Base-by-base conservation (phyloP, 2,888 invertebrate genomes). In the Tortricodes alternella region DNA sequence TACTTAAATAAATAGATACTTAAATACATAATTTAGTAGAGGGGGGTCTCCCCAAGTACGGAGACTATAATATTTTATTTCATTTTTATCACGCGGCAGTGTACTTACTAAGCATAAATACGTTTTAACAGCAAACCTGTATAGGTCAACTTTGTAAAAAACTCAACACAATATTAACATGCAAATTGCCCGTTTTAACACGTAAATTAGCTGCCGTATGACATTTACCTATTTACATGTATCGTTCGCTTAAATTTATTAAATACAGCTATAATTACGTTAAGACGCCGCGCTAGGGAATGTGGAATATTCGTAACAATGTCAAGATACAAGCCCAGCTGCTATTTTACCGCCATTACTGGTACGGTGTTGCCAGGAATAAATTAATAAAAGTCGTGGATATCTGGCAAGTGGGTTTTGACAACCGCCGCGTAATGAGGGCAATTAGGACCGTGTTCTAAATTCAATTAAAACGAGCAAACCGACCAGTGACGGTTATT, bases 341-440 rank as follows among this genome's bases (percentile, higher is more conserved):
- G 29, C 29, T 38, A 34, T 39, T n/a, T 49, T 32, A 13, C 46
- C 46, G 39, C 53, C 46, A 46, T 53, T 48, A 41, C 6, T 4
- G n/a, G 18, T 46, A 6, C 21, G 32, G 39, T 53, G 46, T 39
- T 46, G 53, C 53, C 53, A 46, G 39, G 39, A 19, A 34, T 48
- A 15, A 41, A 39, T 43, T 39, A 46, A 44, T 46, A 11, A 13
- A 46, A 24, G 23, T 13, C 21, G 44, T 32, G n/a, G 13, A 46
- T 34, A 46, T 46, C 46, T 44, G 44, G 44, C 44, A 27, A 44
- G 44, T 41, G 34, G 27, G 48, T 49, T 55, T 49, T 55, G 48
- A 55, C 48, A 44, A 56, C 38, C 49, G 50, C 37, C 50, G 56
- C 37, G n/a, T 49, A 56, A 56, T 56, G 29, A 56, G 29, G 37